These are phyloP conservation scores for Ibycter americanus DNA, from an alignment of 2,797 vertebrate genomes.

Conservation along the genomic window DNA sequence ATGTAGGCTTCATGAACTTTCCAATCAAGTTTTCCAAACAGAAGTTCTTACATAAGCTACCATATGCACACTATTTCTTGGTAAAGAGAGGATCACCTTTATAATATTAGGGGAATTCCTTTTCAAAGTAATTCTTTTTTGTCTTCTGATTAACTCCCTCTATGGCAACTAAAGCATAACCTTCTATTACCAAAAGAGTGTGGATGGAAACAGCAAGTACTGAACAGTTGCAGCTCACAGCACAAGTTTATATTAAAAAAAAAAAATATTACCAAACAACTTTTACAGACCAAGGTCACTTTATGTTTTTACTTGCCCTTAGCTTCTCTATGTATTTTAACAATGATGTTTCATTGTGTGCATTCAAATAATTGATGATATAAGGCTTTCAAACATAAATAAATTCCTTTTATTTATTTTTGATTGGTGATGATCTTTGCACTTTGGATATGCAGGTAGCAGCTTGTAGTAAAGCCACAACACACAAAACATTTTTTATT, in stretches of 20 bases:
- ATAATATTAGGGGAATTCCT: background rate
- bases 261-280: background rate
- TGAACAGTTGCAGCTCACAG: background rate
- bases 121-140: background rate
- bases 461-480: background rate
- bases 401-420: background rate
- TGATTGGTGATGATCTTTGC: background rate
- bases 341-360: background rate
- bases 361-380: background rate
- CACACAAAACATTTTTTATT: background rate
- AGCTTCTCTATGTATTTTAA: background rate
- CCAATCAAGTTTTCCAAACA: background rate
- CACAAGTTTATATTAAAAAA: background rate
- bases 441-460: background rate
- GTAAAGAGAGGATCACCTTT: background rate
- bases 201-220: background rate
- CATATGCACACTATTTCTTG: accelerated
- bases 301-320: background rate
- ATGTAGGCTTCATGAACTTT: background rate
- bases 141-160: background rate
- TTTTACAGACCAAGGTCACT: background rate
- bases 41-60: background rate
- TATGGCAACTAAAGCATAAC: background rate
- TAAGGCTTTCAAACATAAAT: background rate
- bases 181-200: background rate